Evolutionary conservation across 1,140 invertebrate species (phyloP).

Genomic region (Penaeus indicus): DNA sequence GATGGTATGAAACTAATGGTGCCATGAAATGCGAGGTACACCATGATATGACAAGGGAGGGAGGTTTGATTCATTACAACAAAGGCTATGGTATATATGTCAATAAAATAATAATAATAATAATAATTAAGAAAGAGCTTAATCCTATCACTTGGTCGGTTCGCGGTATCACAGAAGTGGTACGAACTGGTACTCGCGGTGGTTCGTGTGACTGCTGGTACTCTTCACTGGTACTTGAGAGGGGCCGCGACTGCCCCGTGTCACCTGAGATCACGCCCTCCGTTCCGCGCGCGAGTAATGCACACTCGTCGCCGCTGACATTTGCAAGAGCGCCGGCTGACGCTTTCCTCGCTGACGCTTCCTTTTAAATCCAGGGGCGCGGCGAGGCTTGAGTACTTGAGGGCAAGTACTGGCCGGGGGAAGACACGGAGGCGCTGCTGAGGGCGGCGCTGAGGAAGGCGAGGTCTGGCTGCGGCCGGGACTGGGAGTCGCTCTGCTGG

Average conservation of each 20-base stretch:
- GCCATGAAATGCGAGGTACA: too few species aligned
- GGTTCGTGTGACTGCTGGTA: not conserved
- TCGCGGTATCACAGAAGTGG: constrained; percentile 46
- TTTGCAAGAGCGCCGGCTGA: not conserved
- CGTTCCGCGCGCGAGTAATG: not conserved
- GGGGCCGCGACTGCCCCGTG: constrained; percentile 30
- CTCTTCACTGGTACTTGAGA: constrained; percentile 28
- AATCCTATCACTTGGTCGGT: constrained; percentile 26
- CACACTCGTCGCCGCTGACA: not conserved
- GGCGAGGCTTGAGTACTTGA: constrained; percentile 33
- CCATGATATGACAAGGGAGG: not conserved
- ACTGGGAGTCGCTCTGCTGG: constrained; percentile 83
- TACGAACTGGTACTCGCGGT: constrained; percentile 12
- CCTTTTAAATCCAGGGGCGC: constrained; percentile 37
- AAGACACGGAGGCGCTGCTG: constrained; percentile 41
- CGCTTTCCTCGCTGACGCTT: too few species aligned
- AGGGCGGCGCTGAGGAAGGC: constrained; percentile 49
- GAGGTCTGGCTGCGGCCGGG: constrained; percentile 42
- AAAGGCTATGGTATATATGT: not conserved
- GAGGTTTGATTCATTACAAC: not conserved
- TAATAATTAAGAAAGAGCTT: not conserved
- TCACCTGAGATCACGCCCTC: constrained; percentile 56
- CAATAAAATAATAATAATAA: not conserved
- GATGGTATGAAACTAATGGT: too few species aligned
- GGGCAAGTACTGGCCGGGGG: constrained; percentile 33